Evolutionary conservation across 2,888 invertebrate genomes (phyloP), one percentile per base, ranked within the genome.

Genomic region (Keiferia lycopersicella): DNA sequence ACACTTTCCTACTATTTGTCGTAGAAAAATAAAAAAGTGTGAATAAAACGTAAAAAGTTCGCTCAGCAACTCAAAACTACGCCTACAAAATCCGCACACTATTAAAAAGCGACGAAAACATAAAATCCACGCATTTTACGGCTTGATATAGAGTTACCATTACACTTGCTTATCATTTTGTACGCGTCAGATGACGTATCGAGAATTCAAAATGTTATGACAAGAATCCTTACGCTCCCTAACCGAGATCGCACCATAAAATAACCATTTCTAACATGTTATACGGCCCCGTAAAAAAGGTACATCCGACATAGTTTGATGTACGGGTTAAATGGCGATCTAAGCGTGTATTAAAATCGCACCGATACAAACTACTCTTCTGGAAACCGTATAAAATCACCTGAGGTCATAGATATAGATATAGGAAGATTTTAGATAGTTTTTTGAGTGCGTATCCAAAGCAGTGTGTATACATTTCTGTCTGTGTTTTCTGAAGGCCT

Each of bases 151-250:
- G 34, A 79, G 64, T 39, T 14, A 34, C 34, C 8, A 10, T 68
- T 71, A 65, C 66, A 73, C 71, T 71, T 10, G 71, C 77, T 86
- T 87, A 88, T 87, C 87, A 83, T 80, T 80, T 80, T 74, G 75
- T 75, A 77, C 76, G 70, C 48, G 73, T 67, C 68, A 73, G 70
- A 76, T 81, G 82, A 81, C 77, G 84, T 84, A 89, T 87, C 82
- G 77, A 78, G 84, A 82, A 86, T 84, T 84, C 86, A 84, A 83
- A 90, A 91, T 88, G 89, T 90, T 89, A 89, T 91, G 90, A 89
- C 90, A 87, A 74, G 78, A 84, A 83, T 86, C 86, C 82, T 80
- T 75, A 71, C 80, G 80, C 80, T 74, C 83, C 83, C 83, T 76
- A 78, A 77, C 77, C 71, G 69, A 73, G 73, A 68, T 73, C 73